Base-by-base conservation (phyloP, 2,888 invertebrate species). In the Subacronicta megacephala region DNA sequence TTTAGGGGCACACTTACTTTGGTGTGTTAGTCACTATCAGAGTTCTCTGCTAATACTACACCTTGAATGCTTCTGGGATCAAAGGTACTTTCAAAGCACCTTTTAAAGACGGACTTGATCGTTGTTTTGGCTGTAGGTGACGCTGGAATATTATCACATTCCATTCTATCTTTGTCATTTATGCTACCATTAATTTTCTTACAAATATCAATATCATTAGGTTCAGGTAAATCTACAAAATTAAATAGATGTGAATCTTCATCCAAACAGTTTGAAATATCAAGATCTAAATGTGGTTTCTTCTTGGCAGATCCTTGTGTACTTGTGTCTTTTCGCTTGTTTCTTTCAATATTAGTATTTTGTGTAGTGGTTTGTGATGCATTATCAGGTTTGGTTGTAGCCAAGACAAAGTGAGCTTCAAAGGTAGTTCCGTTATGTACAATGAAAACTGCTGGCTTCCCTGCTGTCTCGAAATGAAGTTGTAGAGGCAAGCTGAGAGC, bases 401-500 rank as follows among this genome's bases (percentile, higher is more conserved):
- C 97, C 73, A 98, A 94, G 0, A 98, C 96, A 82, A 98, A 96
- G 78, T 96, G 96, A 15, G 96, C 96, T 90, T 98, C 97, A 87
- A 97, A 97, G 42, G 96, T 95, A 16, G 95, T 90, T 54, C 95
- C 95, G 86, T 96, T 96, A 74, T 96, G 96, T n/a, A 97, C 93
- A 66, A 96, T 95, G 65, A 97, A 96, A 31, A 97, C 95, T 3
- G 97, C 95, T 5, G 98, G 98, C 72, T 96, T 95, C 74, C 98
- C 98, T 46, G 97, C 96, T 33, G 94, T 95, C 83, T 97, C 96
- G 92, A 98, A 98, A 81, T 96, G 95, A 37, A 97, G 83, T 41
- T 95, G 95, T 4, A 98, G 78, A 47, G 96, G 96, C 50, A 97
- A 90, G 77, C 95, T 95, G 7, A 96, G 93, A 1, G 95, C 94